phyloP scores from a whole-genome alignment of 2,888 invertebrate species.

The Steinernema carpocapsae region DNA sequence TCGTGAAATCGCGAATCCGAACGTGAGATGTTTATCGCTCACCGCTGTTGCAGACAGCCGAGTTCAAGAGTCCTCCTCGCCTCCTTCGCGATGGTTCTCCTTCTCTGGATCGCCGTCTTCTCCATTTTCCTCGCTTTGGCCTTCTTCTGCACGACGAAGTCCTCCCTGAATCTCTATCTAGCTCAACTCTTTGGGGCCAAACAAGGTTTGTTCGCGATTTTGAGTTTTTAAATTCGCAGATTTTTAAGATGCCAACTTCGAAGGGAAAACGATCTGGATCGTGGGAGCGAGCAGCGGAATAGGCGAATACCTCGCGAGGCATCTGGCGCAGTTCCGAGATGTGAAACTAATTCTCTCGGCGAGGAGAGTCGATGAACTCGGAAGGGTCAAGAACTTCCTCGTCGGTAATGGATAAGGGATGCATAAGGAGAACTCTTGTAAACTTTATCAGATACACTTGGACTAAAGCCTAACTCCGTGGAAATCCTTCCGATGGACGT shows the following conservation, averaged over 20 bases:
- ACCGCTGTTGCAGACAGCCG: neutral
- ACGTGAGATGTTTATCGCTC: too few species aligned
- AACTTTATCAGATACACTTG: neutral
- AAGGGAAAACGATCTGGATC: constrained; percentile 1
- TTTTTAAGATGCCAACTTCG: neutral
- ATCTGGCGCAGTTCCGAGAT: neutral
- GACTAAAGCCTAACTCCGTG: neutral
- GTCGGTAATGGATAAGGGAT: neutral
- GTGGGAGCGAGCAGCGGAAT: constrained; percentile 8
- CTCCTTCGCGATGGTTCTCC: neutral
- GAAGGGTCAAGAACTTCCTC: neutral
- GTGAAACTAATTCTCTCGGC: neutral
- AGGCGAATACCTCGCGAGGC: neutral
- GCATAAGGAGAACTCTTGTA: neutral
- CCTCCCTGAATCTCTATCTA: constrained; percentile 6
- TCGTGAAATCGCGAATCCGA: too few species aligned
- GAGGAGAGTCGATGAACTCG: neutral
- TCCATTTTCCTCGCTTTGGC: neutral
- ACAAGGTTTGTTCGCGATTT: neutral
- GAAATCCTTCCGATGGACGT: constrained; percentile 12
- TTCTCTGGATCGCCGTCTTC: neutral
- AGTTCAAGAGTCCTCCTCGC: too few species aligned
- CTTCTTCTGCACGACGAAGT: constrained; percentile 13
- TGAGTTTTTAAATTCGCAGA: neutral
- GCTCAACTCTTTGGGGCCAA: neutral